Conservation (phyloP, 2,797 vertebrate species). For the Pelodytes ibericus region DNA sequence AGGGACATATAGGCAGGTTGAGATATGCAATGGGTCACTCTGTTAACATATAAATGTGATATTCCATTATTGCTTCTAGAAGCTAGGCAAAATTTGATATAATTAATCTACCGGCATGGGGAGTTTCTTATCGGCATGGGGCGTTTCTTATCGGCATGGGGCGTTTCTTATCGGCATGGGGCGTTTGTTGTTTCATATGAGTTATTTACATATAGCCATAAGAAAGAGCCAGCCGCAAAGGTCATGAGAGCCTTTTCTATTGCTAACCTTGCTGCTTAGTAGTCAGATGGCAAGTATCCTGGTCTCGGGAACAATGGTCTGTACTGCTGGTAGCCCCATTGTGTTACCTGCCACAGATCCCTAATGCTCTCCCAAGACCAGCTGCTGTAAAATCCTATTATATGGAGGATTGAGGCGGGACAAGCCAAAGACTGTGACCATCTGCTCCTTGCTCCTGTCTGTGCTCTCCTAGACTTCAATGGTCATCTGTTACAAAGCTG, state of each 20-base stretch:
- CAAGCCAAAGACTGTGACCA: conserved; percentile 29
- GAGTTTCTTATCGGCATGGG: no score
- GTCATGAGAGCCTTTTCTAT: conserved; percentile 1
- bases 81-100: no score
- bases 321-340: conserved; percentile 58
- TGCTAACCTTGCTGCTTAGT: conserved; percentile 4
- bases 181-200: no score
- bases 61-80: no score
- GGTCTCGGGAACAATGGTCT: conserved; percentile 32
- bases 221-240: background rate
- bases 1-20: no score
- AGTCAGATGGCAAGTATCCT: conserved; percentile 48
- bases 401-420: conserved; percentile 31
- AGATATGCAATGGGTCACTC: no score
- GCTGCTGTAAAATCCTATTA: conserved; percentile 62
- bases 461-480: conserved; percentile 32
- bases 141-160: no score
- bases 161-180: no score
- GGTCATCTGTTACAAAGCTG: conserved; percentile 35
- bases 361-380: conserved; percentile 66
- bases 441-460: conserved; percentile 31
- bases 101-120: no score
- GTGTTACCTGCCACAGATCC: conserved; percentile 70
- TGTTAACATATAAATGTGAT: no score
- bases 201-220: no score